Conservation (phyloP, 2,113 vertebrate genomes). For the Cheilinus undulatus region DNA sequence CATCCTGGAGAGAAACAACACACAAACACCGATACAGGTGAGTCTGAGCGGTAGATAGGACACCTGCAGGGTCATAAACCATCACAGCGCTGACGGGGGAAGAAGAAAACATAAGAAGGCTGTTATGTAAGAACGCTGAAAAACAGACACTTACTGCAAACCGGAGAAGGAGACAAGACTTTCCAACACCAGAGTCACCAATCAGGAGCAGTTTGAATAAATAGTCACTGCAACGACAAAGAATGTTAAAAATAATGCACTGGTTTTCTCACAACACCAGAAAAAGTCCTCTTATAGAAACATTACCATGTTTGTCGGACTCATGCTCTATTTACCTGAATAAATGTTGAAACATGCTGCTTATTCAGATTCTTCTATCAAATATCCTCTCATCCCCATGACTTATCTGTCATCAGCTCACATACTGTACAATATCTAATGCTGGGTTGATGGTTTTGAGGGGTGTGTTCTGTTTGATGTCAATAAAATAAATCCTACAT, state of each 20-base stretch:
- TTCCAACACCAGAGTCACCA: conserved; percentile 97
- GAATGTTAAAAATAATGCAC: not conserved
- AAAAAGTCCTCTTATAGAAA: too few species aligned
- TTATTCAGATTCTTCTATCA: too few species aligned
- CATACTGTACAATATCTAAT: too few species aligned
- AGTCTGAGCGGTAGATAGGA: not conserved
- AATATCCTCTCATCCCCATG: too few species aligned
- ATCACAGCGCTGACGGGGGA: not conserved
- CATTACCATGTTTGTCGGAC: too few species aligned
- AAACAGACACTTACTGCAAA: conserved; percentile 92
- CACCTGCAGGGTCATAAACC: not conserved
- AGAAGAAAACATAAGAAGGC: not conserved
- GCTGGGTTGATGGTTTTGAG: too few species aligned
- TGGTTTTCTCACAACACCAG: too few species aligned
- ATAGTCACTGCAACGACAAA: conserved; percentile 90
- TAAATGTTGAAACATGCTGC: too few species aligned
- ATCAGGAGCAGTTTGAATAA: conserved; percentile 99
- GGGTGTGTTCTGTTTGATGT: too few species aligned
- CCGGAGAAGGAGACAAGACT: conserved; percentile 98
- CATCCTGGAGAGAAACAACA: conserved; percentile 84
- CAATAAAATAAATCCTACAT: too few species aligned
- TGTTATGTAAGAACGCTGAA: not conserved
- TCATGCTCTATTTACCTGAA: too few species aligned
- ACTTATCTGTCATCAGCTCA: too few species aligned
- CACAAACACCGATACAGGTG: conserved; percentile 17